A percentile compares a stretch with the other conserved stretches of the same genome.
These are phyloP conservation scores for Smithornis capensis DNA, from an alignment of 2,113 vertebrate genomes.

Conservation along the genomic window DNA sequence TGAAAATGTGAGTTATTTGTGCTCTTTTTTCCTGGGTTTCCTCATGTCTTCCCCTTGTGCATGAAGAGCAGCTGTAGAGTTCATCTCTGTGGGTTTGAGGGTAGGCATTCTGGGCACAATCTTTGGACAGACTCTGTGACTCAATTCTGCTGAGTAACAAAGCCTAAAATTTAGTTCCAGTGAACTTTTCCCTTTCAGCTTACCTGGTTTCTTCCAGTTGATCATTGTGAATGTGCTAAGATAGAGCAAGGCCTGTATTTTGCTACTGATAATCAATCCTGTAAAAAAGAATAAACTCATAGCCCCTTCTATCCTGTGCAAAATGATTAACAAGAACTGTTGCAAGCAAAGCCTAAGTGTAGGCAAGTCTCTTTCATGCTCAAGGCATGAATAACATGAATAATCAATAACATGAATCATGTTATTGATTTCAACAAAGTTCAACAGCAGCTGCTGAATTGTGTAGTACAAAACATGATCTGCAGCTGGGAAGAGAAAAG, in stretches of 20 bases:
- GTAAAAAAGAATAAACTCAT: not conserved
- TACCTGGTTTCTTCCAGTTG: not conserved
- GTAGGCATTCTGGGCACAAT: no score
- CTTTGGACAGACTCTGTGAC: not conserved
- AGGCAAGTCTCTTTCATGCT: not conserved
- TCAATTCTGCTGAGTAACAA: not conserved
- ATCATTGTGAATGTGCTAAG: not conserved
- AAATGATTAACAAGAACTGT: not conserved
- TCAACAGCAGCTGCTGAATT: not conserved
- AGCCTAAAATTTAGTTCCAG: not conserved
- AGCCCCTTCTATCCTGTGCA: not conserved
- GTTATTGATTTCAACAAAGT: not conserved
- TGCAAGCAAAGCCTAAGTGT: not conserved
- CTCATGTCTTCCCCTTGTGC: not conserved
- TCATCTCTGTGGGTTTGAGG: rapidly evolving
- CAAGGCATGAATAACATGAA: no score
- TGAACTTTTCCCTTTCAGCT: not conserved
- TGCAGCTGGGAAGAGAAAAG: not conserved
- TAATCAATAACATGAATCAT: no score
- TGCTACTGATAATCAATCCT: not conserved
- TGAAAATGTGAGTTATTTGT: not conserved
- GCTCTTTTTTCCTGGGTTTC: not conserved
- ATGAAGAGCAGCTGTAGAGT: not conserved
- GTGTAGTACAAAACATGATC: not conserved
- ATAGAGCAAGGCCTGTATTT: not conserved